A percentile compares a stretch with the other conserved stretches of the same genome.
Conservation (phyloP, 1,140 invertebrate species). For the Heliothis subflexa region DNA sequence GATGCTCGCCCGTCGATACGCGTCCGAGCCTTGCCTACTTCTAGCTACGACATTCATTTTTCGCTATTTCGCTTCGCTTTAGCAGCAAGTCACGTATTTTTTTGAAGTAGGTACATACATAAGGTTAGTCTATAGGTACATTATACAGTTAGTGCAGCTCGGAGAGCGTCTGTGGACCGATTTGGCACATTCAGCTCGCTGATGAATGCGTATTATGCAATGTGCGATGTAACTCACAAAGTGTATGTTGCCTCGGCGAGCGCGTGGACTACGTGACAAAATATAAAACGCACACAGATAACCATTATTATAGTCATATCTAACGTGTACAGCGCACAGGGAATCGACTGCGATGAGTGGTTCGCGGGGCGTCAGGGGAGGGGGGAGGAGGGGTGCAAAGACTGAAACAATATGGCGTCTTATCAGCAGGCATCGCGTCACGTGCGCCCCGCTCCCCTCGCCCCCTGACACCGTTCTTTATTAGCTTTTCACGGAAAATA, state of each 20-base stretch:
- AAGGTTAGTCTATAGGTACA: too few relatives aligned
- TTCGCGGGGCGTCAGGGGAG: not conserved
- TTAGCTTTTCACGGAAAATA: constrained; percentile 82
- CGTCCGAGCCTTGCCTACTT: too few relatives aligned
- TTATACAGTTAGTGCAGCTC: too few relatives aligned
- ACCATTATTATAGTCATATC: not conserved
- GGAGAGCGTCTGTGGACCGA: too few relatives aligned
- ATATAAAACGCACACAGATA: constrained; percentile 4
- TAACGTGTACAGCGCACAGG: not conserved
- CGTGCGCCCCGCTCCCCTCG: constrained; percentile 56
- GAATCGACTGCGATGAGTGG: constrained; percentile 18
- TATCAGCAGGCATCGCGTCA: constrained; percentile 70
- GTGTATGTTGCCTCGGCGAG: not conserved
- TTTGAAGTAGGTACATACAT: too few relatives aligned
- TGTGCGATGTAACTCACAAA: not conserved
- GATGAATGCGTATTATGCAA: not conserved
- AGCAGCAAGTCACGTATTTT: too few relatives aligned
- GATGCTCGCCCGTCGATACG: too few relatives aligned
- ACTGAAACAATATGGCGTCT: constrained; percentile 81
- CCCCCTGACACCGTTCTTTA: constrained; percentile 57
- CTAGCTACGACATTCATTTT: too few relatives aligned
- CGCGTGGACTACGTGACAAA: constrained; percentile 32
- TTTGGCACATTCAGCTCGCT: too few relatives aligned
- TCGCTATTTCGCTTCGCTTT: too few relatives aligned
- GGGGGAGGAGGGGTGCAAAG: constrained; percentile 48